A percentile compares a stretch with the other conserved stretches of the same genome.
phyloP scores from a whole-genome alignment of 2,888 invertebrate species.

The Drosophila prostipennis region DNA sequence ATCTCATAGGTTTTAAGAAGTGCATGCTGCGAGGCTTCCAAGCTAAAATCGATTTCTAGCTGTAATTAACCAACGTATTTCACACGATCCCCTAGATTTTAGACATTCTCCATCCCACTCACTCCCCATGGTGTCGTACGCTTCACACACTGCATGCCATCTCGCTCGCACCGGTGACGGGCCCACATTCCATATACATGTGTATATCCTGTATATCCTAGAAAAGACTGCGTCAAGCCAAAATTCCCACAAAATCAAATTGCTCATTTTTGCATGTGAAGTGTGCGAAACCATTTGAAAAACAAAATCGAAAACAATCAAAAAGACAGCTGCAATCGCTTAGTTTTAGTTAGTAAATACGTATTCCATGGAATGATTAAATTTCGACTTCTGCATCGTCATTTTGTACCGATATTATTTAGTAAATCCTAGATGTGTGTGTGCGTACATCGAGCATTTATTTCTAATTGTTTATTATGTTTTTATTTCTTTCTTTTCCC shows the following conservation, averaged over 20 bases:
- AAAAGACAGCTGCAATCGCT: slow-evolving; percentile 29
- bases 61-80: slow-evolving; percentile 44
- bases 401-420: slow-evolving; percentile 26
- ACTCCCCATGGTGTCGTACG: slow-evolving; percentile 15
- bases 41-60: slow-evolving; percentile 12
- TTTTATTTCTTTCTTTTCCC: slow-evolving; percentile 64
- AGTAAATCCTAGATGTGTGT: slow-evolving; percentile 42
- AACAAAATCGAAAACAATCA: slow-evolving; percentile 22
- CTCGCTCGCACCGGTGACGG: slow-evolving; percentile 42
- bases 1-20: slow-evolving; percentile 32
- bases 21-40: slow-evolving; percentile 62
- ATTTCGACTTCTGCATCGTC: slow-evolving; percentile 34
- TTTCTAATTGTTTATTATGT: slow-evolving; percentile 67
- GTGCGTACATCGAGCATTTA: slow-evolving; percentile 60
- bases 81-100: slow-evolving; percentile 16
- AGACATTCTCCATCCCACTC: slow-evolving; percentile 8
- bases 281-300: slow-evolving; percentile 22
- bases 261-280: slow-evolving; percentile 27
- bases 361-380: slow-evolving; percentile 23
- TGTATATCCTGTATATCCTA: slow-evolving; percentile 25
- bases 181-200: slow-evolving; percentile 14
- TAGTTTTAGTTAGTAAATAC: slow-evolving; percentile 32
- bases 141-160: slow-evolving; percentile 34
- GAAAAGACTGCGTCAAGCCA: slow-evolving; percentile 47
- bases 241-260: slow-evolving; percentile 19